Base-by-base conservation (phyloP, 2,113 vertebrate genomes). In the Stigmatopora argus region DNA sequence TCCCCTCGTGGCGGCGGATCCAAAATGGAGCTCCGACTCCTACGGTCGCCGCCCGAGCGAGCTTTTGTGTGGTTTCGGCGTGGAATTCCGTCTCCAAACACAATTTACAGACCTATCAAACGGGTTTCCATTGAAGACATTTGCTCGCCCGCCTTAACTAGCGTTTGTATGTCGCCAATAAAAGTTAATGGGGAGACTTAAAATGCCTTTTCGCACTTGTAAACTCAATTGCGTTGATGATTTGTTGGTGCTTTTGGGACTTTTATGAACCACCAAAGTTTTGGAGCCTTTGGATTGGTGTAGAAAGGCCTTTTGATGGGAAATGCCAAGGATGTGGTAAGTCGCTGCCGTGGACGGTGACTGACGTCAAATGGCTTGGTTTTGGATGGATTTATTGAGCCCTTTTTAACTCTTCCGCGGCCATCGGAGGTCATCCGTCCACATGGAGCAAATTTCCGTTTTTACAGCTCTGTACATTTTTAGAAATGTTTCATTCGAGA, bases 111-210 rank as follows among this genome's bases (percentile, higher is more conserved):
- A 38, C 9, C 18, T 52, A 12, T 21, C 19, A 53, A 53, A 11
- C 9, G 2, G 4, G 11, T 41, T 60, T 19, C 41, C 10, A 38
- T 19, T 59, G 4, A n/a, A 38, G n/a, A 17, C 72, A 72, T 73
- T 85, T 48, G 66, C 68, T 31, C 2, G 26, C 66, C 77, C 67
- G 69, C 46, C 26, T 81, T 77, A 76, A 74, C 74, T 41, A 23
- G 48, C 59, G 66, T 70, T 82, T 81, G 74, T 65, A 75, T 81
- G 80, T 76, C 65, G 68, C 31, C 58, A 65, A 73, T 88, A 79
- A 85, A 85, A 81, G 77, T 74, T 75, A 78, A 84, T 74, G 77
- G 70, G 78, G 74, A 78, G 80, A 75, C 72, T 82, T 78, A 69
- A 64, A 67, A 74, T 72, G 74, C 21, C 69, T 73, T 64, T 61